These are phyloP conservation scores for Pteruthius melanotis DNA, from an alignment of 2,113 vertebrate species.

Conservation along the genomic window DNA sequence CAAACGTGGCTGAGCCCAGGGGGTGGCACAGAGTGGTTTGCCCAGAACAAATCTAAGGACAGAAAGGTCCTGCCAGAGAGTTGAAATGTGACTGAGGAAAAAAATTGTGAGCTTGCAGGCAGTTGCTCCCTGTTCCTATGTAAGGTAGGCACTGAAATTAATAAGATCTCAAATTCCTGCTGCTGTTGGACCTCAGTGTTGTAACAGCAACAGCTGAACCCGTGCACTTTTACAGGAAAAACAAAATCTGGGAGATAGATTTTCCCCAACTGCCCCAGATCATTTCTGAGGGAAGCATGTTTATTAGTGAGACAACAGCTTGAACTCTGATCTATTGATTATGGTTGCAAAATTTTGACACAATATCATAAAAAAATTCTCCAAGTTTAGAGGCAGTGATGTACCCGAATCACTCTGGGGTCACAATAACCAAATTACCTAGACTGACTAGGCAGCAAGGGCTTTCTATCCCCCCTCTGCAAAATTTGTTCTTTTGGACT, in stretches of 20 bases:
- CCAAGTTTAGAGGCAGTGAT: neutral
- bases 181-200: neutral
- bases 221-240: neutral
- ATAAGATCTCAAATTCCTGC: neutral
- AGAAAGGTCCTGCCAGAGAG: neutral
- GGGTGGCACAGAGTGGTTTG: neutral
- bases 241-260: neutral
- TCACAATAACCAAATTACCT: neutral
- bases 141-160: neutral
- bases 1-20: neutral
- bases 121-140: neutral
- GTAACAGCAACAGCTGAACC: neutral
- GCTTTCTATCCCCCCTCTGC: rapidly evolving
- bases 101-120: neutral
- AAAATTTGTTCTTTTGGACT: neutral
- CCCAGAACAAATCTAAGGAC: neutral
- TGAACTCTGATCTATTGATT: neutral
- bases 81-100: neutral
- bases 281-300: neutral
- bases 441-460: neutral
- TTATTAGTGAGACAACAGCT: neutral
- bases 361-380: neutral
- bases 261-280: neutral
- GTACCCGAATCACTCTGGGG: neutral
- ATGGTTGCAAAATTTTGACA: neutral